phyloP scores from a whole-genome alignment of 1,140 invertebrate genomes.

The Acyrthosiphon pisum region DNA sequence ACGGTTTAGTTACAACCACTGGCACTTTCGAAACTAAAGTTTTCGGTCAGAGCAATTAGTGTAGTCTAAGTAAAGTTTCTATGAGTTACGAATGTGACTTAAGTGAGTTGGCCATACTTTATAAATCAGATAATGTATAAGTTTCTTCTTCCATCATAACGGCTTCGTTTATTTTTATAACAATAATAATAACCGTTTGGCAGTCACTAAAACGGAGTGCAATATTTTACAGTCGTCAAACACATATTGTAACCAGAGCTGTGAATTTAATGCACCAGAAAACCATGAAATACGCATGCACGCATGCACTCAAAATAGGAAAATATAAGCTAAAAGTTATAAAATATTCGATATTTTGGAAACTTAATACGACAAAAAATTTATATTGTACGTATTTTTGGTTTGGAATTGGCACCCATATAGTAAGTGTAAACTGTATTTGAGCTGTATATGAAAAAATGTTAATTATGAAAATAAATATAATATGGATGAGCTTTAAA shows the following conservation, averaged over 20 bases:
- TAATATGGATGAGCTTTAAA: neutral
- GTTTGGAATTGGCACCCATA: neutral
- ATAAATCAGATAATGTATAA: conserved; percentile 22
- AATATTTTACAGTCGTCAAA: neutral
- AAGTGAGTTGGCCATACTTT: neutral
- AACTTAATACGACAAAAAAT: neutral
- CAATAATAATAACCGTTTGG: conserved; percentile 2
- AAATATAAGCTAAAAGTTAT: neutral
- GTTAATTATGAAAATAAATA: neutral
- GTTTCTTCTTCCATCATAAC: neutral
- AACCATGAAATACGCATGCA: neutral
- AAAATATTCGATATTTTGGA: neutral
- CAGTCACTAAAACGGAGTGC: neutral
- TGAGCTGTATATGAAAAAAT: no score
- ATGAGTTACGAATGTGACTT: conserved; percentile 8
- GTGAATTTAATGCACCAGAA: neutral
- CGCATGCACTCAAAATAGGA: neutral
- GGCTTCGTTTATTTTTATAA: neutral
- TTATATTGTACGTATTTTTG: neutral
- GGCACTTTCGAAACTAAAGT: neutral
- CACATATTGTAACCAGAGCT: neutral
- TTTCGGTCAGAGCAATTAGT: conserved; percentile 34
- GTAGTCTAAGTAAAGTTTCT: conserved; percentile 37
- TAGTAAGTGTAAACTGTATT: neutral
- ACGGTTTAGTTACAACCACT: neutral